Base-by-base conservation (phyloP, 2,797 vertebrate species). In the Chlorospingus flavigularis region DNA sequence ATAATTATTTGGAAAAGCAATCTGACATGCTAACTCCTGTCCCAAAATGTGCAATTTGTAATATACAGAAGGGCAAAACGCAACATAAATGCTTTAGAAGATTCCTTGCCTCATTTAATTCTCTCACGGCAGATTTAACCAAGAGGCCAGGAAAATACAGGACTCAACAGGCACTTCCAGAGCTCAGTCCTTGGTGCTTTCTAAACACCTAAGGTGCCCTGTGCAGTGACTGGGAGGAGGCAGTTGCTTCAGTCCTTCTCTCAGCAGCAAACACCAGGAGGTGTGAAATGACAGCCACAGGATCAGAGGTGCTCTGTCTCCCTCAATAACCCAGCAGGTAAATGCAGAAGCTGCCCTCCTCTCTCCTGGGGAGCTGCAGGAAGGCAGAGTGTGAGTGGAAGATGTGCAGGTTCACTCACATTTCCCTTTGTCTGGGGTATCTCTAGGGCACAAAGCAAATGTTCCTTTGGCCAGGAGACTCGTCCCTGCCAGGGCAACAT, bases 1-100 rank as follows among this genome's bases (percentile, higher is more conserved):
- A 47, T 73, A 81, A 81, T 86, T 72, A 87, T 63, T 91, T 91
- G 81, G 77, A 73, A 92, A 62, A 94, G 50, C 60, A 89, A 62
- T 55, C 26, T 66, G 47, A 54, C 53, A 8, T 39, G 24, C 61
- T 79, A 80, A 58, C 25, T 93, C 43, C 70, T 85, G 39, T 84
- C 80, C 58, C 25, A 90, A 88, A 83, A 57, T 0, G 0, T 67
- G 63, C 3, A 2, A 62, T 81, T 88, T 58, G 6, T 58, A 75
- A 90, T n/a, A 33, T 17, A 39, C 4, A 13, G 45, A 50, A 54
- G 51, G 40, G 76, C 17, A 73, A 84, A 87, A 54, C 0, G 0
- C n/a, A 78, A 63, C 24, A 57, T 5, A 63, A 92, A 80, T 37
- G 35, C 54, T 33, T 82, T 47, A 61, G 61, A 83, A 40, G 35